Conservation (phyloP, 2,113 vertebrate species). For the Forbesichthys papilliferus region DNA sequence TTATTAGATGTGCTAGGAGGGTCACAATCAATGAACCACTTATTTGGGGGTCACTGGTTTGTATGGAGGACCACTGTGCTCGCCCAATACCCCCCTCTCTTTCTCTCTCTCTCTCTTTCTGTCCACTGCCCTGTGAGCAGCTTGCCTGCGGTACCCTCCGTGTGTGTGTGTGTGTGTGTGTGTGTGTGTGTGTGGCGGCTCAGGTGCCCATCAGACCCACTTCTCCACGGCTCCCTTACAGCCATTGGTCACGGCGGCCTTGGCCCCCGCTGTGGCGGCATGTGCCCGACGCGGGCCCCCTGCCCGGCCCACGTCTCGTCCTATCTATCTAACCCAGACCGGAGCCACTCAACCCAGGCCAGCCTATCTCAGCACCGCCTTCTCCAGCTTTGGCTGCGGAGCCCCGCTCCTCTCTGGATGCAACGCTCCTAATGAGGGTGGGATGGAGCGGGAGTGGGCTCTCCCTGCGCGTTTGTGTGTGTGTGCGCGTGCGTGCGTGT, state of each 20-base stretch:
- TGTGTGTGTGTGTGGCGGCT: constrained; percentile 74
- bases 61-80: too few relatives aligned
- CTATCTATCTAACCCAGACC: constrained; percentile 81
- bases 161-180: constrained; percentile 36
- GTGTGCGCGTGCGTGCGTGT: constrained; percentile 17
- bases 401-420: constrained; percentile 78
- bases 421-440: constrained; percentile 81
- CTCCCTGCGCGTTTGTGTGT: constrained; percentile 3
- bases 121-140: constrained; percentile 45
- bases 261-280: constrained; percentile 91
- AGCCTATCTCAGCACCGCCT: constrained; percentile 76
- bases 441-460: constrained; percentile 56
- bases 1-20: too few relatives aligned
- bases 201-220: constrained; percentile 89
- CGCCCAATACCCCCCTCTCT: constrained; percentile 14
- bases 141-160: constrained; percentile 33
- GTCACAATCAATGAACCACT: too few relatives aligned
- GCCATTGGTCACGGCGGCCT: constrained; percentile 91
- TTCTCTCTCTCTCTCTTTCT: constrained; percentile 19
- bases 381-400: constrained; percentile 75
- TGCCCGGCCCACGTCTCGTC: constrained; percentile 78
- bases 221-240: constrained; percentile 87
- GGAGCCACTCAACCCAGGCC: constrained; percentile 64
- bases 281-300: constrained; percentile 88
- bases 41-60: too few relatives aligned